phyloP scores from a whole-genome alignment of 2,113 vertebrate genomes.

The Ophiodon elongatus region DNA sequence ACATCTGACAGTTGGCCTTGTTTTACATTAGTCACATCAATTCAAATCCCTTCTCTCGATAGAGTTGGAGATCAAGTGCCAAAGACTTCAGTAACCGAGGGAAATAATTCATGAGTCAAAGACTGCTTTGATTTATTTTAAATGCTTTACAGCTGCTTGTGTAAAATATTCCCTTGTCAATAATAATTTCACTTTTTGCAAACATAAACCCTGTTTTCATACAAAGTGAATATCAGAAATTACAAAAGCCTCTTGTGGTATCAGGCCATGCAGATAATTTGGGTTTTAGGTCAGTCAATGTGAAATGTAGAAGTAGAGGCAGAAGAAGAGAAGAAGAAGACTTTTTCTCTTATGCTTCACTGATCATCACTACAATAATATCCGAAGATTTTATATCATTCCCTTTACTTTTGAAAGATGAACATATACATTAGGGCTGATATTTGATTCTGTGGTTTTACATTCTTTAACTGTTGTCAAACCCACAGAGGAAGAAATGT shows the following conservation, averaged over 20 bases:
- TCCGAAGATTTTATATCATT: not conserved
- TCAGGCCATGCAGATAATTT: not conserved
- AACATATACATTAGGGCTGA: not conserved
- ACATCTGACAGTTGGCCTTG: conserved; percentile 85
- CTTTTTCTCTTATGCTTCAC: not conserved
- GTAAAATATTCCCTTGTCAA: conserved; percentile 53
- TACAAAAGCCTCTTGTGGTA: not conserved
- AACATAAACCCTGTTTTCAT: conserved; percentile 21
- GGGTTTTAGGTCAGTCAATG: not conserved
- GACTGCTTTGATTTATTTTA: conserved; percentile 47
- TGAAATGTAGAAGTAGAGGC: not conserved
- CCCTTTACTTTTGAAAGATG: not conserved
- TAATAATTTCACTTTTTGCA: conserved; percentile 32
- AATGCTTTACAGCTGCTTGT: conserved; percentile 50
- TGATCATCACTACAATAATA: not conserved
- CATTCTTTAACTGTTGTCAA: conserved; percentile 17
- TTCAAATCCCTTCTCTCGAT: conserved; percentile 77
- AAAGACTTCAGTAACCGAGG: conserved; percentile 76
- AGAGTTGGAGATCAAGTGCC: conserved; percentile 80
- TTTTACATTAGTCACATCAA: conserved; percentile 87
- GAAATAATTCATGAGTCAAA: conserved; percentile 74
- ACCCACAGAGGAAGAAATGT: conserved; percentile 18
- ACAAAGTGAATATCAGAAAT: not conserved
- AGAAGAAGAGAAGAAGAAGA: not conserved
- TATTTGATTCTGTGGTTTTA: conserved; percentile 1